Conservation (phyloP, 2,113 vertebrate species). For the Brachionichthys hirsutus region DNA sequence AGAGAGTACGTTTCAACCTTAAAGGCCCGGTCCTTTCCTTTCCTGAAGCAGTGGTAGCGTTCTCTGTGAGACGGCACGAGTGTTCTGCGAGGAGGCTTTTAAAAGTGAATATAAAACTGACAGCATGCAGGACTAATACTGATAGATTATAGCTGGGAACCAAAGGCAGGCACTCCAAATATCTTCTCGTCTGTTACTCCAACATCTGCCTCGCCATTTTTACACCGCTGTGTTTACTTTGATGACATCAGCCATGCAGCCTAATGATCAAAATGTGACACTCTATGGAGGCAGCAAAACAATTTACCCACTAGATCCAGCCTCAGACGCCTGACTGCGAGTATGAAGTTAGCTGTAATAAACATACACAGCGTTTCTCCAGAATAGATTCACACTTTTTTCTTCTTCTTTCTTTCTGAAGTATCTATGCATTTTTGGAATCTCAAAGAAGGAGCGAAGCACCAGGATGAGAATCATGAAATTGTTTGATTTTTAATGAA, state of each 20-base stretch:
- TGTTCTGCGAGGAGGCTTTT: slow-evolving; percentile 34
- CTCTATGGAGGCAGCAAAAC: slow-evolving; percentile 17
- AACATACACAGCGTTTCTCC: slow-evolving; percentile 10
- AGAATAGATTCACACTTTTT: slow-evolving; percentile 18
- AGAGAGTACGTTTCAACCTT: slow-evolving; percentile 37
- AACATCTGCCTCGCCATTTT: slow-evolving; percentile 26
- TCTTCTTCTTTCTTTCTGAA: slow-evolving; percentile 16
- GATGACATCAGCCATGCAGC: slow-evolving; percentile 10
- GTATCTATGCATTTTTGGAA: slow-evolving; percentile 32
- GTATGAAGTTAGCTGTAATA: slow-evolving; percentile 19
- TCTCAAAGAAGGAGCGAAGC: slow-evolving; percentile 44
- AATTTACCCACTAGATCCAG: slow-evolving; percentile 12
- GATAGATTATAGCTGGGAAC: slow-evolving; percentile 27
- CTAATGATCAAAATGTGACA: slow-evolving; percentile 36
- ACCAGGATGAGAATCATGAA: slow-evolving; percentile 50
- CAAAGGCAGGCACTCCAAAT: slow-evolving; percentile 24
- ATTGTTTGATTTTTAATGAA: slow-evolving; percentile 67
- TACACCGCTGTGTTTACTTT: slow-evolving; percentile 11
- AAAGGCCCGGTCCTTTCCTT: slow-evolving; percentile 48
- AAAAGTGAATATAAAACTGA: slow-evolving; percentile 28
- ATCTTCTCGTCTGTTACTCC: slow-evolving; percentile 19
- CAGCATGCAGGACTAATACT: slow-evolving; percentile 39
- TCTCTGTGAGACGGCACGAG: slow-evolving; percentile 54
- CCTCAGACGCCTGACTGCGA: background rate
- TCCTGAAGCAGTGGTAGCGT: slow-evolving; percentile 48